Percentiles rank a stretch among this genome's conserved stretches.
These are phyloP conservation scores for Syrrhaptes paradoxus DNA, from an alignment of 2,113 vertebrate genomes.

Conservation along the genomic window DNA sequence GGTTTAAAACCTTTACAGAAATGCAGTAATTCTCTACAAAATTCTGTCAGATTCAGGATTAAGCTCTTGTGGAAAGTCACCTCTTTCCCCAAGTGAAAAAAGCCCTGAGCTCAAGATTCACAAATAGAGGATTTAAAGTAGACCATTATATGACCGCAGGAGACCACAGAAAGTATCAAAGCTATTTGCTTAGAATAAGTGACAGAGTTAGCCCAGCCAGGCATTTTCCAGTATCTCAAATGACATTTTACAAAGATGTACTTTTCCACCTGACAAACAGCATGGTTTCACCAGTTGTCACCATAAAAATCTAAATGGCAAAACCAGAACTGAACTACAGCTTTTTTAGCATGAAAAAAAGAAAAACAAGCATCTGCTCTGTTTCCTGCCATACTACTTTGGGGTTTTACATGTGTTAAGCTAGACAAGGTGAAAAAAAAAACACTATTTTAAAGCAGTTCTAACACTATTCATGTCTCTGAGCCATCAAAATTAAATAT, in stretches of 20 bases:
- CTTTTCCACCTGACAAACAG: background rate
- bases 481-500: background rate
- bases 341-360: background rate
- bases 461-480: background rate
- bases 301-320: background rate
- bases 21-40: background rate
- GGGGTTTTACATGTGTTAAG: background rate
- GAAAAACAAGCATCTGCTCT: background rate
- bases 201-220: background rate
- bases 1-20: background rate
- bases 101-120: background rate
- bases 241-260: background rate
- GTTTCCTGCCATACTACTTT: background rate
- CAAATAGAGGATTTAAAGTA: background rate
- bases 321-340: background rate
- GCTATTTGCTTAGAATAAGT: background rate
- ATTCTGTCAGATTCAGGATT: background rate
- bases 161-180: background rate
- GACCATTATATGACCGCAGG: background rate
- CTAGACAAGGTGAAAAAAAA: background rate
- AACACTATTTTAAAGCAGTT: background rate
- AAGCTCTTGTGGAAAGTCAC: background rate
- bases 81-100: background rate
- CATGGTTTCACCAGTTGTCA: background rate
- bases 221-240: background rate